Conservation (phyloP, 2,888 invertebrate genomes). For the Epinotia demarniana region DNA sequence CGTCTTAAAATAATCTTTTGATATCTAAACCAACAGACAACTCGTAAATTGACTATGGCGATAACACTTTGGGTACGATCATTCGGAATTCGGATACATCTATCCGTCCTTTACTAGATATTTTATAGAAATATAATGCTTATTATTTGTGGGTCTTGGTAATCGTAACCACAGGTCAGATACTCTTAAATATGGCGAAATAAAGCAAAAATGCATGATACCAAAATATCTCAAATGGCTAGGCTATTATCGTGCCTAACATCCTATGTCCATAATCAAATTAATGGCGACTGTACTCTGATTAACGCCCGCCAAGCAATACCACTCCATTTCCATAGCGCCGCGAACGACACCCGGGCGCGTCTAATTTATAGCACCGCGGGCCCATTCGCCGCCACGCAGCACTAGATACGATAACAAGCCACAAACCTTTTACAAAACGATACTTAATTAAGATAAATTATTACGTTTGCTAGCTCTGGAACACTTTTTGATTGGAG, state of each 20-base stretch:
- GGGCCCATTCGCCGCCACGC: slow-evolving; percentile 60
- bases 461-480: slow-evolving; percentile 17
- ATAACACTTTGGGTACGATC: too few species aligned
- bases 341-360: slow-evolving; percentile 49
- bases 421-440: slow-evolving; percentile 40
- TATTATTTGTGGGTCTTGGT: too few species aligned
- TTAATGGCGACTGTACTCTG: slow-evolving; percentile 82
- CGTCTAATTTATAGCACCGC: slow-evolving; percentile 78
- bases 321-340: slow-evolving; percentile 76
- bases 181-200: too few species aligned
- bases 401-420: slow-evolving; percentile 54
- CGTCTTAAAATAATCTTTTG: too few species aligned
- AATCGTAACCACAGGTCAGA: too few species aligned
- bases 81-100: too few species aligned
- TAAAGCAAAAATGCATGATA: too few species aligned
- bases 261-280: slow-evolving; percentile 77
- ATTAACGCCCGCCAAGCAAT: slow-evolving; percentile 73
- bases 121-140: too few species aligned
- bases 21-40: too few species aligned
- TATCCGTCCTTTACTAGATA: too few species aligned
- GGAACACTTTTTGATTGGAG: not conserved
- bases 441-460: slow-evolving; percentile 40
- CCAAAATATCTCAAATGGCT: not conserved
- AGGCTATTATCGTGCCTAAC: not conserved
- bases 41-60: too few species aligned